phyloP scores from a whole-genome alignment of 2,113 vertebrate genomes.

The Gymnobelideus leadbeateri region DNA sequence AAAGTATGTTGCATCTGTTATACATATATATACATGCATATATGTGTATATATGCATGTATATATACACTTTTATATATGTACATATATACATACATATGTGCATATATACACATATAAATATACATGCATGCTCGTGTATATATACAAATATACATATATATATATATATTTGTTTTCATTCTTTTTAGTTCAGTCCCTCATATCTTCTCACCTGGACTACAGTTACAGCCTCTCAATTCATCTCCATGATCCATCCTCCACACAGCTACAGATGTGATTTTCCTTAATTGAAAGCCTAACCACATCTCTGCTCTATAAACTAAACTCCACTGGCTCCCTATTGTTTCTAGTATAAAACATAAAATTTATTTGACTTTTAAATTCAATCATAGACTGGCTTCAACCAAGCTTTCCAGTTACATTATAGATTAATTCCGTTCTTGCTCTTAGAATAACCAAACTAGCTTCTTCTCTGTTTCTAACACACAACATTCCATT shows the following conservation, averaged over 20 bases:
- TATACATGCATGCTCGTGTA: not conserved
- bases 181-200: not conserved
- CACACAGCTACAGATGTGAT: not conserved
- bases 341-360: not conserved
- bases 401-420: not conserved
- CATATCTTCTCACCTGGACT: not conserved
- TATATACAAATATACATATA: not conserved
- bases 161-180: not conserved
- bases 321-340: not conserved
- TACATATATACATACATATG: too few relatives aligned
- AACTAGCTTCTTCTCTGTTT: not conserved
- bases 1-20: not conserved
- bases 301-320: not conserved
- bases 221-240: not conserved
- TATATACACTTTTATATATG: not conserved
- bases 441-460: not conserved
- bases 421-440: not conserved
- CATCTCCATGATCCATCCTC: too few relatives aligned
- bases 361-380: not conserved
- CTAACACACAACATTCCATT: not conserved
- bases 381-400: not conserved
- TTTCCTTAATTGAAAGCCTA: not conserved
- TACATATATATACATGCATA: not conserved
- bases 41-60: not conserved
- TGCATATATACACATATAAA: fast-evolving